Conservation (phyloP, 2,797 vertebrate genomes). For the Thalassophryne amazonica region DNA sequence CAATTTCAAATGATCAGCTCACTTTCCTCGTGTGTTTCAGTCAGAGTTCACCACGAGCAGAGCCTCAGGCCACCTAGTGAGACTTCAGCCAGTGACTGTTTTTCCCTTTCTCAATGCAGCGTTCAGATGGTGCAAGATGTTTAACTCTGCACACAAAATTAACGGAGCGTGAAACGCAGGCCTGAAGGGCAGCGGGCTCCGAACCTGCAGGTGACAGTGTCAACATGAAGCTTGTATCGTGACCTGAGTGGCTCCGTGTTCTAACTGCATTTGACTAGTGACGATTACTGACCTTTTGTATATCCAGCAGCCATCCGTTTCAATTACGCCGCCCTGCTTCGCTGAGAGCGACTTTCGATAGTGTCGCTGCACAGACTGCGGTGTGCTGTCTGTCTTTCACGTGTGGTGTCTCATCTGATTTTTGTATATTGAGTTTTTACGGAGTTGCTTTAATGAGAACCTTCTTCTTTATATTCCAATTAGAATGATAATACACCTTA, state of each 20-base stretch:
- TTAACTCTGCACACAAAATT: constrained; percentile 60
- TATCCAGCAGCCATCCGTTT: constrained; percentile 70
- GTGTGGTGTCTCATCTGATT: too few relatives aligned
- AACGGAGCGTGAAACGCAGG: constrained; percentile 73
- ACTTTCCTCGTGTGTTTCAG: constrained; percentile 4
- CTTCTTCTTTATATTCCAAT: too few relatives aligned
- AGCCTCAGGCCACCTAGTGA: constrained; percentile 38
- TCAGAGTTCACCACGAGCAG: constrained; percentile 30
- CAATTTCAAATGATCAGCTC: constrained; percentile 22
- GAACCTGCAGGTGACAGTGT: constrained; percentile 66
- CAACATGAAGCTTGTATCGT: constrained; percentile 51
- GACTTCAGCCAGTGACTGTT: constrained; percentile 54
- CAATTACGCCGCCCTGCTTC: constrained; percentile 55
- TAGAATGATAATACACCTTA: too few relatives aligned
- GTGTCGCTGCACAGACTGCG: not conserved
- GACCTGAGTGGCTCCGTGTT: constrained; percentile 62
- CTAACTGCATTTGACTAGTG: constrained; percentile 78
- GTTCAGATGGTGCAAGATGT: constrained; percentile 53
- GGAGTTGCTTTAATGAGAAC: too few relatives aligned
- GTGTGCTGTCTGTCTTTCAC: too few relatives aligned
- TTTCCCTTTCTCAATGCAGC: constrained; percentile 19
- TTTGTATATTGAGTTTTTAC: too few relatives aligned
- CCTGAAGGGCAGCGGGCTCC: constrained; percentile 66
- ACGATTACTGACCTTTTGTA: constrained; percentile 79
- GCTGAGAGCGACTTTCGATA: constrained; percentile 17